phyloP scores from a whole-genome alignment of 92 coral and sea anemone species.

The Bergia sp. region DNA sequence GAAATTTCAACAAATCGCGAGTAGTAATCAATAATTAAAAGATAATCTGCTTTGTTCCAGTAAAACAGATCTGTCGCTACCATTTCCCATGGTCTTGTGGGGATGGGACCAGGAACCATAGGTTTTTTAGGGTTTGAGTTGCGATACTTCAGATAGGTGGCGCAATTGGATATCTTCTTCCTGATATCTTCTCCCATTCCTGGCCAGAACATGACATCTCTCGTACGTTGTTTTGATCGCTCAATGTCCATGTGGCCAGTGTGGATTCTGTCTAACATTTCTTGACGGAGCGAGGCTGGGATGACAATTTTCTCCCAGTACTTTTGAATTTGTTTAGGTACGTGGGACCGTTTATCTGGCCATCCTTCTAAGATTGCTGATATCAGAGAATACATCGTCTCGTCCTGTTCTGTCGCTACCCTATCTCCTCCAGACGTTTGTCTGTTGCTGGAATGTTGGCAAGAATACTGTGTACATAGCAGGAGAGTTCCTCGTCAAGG shows the following conservation, averaged over 20 bases:
- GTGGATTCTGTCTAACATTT: conserved; percentile 61
- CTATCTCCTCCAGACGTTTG: conserved; percentile 42
- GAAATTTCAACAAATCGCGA: conserved; percentile 49
- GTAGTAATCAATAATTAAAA: conserved; percentile 54
- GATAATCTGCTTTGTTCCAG: conserved; percentile 55
- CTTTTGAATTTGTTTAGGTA: too few relatives aligned
- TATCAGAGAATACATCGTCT: conserved; percentile 44
- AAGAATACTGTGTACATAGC: conserved; percentile 1
- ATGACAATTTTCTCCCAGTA: conserved; percentile 58
- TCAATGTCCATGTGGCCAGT: conserved; percentile 74
- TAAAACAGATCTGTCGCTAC: conserved; percentile 60
- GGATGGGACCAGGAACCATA: conserved; percentile 52
- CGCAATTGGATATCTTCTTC: conserved; percentile 51
- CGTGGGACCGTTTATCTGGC: conserved; percentile 62
- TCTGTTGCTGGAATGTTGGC: conserved; percentile 22
- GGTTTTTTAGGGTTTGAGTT: conserved; percentile 61
- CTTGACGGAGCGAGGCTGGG: conserved; percentile 55
- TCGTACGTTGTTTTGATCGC: conserved; percentile 55
- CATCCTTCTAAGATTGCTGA: conserved; percentile 54
- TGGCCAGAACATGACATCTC: conserved; percentile 63
- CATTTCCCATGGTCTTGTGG: conserved; percentile 63
- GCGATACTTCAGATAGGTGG: conserved; percentile 48
- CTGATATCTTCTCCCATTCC: conserved; percentile 51
- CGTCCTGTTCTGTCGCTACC: conserved; percentile 52
- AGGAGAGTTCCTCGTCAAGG: conserved; percentile 3